Evolutionary conservation across 1,140 invertebrate genomes (phyloP), one percentile per base, ranked within the genome.

Genomic region (Heliconius himera): DNA sequence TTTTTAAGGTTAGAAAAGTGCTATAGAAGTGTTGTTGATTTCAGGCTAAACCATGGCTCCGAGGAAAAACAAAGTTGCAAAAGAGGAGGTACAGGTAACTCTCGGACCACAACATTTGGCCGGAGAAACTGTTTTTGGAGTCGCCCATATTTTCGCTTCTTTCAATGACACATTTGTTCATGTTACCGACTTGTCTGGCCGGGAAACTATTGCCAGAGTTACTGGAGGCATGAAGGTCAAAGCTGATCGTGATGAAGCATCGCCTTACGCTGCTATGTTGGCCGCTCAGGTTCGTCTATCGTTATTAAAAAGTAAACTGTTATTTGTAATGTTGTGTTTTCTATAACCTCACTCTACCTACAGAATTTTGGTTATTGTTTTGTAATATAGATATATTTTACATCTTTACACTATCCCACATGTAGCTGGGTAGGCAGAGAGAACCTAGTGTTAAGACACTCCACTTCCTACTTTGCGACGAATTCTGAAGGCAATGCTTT

Each of bases 201-300:
- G 98, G 89, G 99, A 99, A 98, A 99, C 99, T 3, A 99, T 99
- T 90, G 98, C 98, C 78, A 96, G 99, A 90, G 98, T 99, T 49
- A 99, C 99, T 89, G 99, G 99, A 94, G 99, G 99, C 80, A 99
- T 99, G 99, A 99, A 99, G 96, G 99, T 99, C 0, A 99, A 99
- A 95, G 99, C 99, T 89, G 99, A 99, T 95, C 97, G 99, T 96
- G 99, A 99, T 95, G 99, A 99, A 95, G 98, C 99, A 86, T 99
- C 99, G 41, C 99, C 99, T 20, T 99, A 99, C 91, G 99, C 99
- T 92, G 99, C 99, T 97, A 99, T 99, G 99, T 99, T 99, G 95
- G 99, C 99, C 91, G 99, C 99, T 84, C 99, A 99, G 96, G 97
- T 98, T 74, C 78, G 89, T 80, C 3, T 3, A 66, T 29, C 11